These are phyloP conservation scores for Anaspis maculata DNA, from an alignment of 2,888 invertebrate species.

Conservation along the genomic window DNA sequence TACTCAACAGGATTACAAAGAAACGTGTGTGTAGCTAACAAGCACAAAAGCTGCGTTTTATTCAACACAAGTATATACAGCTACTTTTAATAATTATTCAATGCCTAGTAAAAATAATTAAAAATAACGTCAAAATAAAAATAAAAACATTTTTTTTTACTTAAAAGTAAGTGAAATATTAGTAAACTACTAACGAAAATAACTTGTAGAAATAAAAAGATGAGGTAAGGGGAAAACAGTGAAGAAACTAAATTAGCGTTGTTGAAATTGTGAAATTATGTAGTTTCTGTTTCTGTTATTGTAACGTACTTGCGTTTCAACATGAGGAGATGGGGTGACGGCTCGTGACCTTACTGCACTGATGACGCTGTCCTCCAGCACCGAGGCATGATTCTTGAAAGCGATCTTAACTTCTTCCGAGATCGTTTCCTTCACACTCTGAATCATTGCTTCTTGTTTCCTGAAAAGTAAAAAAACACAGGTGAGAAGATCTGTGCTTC, in stretches of 20 bases:
- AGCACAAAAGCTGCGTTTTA: conserved; percentile 10
- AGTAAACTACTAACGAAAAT: background rate
- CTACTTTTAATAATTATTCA: conserved; percentile 3
- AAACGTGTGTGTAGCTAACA: conserved; percentile 1
- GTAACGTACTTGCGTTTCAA: conserved; percentile 44
- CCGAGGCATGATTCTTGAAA: conserved; percentile 52
- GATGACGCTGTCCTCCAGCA: conserved; percentile 50
- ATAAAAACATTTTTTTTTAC: too few relatives aligned
- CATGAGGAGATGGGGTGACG: conserved; percentile 64
- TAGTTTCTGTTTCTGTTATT: background rate
- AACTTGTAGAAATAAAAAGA: background rate
- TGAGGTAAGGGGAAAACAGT: background rate
- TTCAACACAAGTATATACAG: too few relatives aligned
- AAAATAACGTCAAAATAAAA: conserved; percentile 5
- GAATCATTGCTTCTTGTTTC: conserved; percentile 39
- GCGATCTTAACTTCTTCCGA: conserved; percentile 42
- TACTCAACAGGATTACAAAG: conserved; percentile 1
- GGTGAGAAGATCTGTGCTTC: too few relatives aligned
- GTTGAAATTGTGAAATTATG: background rate
- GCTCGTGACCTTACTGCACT: conserved; percentile 60
- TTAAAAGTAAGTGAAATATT: background rate
- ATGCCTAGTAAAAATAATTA: conserved; percentile 4
- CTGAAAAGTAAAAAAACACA: conserved; percentile 29
- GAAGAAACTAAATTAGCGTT: background rate
- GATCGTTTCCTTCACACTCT: conserved; percentile 37